Evolutionary conservation across 2,113 vertebrate species (phyloP).

Genomic region (rat (Rattus norvegicus)): DNA sequence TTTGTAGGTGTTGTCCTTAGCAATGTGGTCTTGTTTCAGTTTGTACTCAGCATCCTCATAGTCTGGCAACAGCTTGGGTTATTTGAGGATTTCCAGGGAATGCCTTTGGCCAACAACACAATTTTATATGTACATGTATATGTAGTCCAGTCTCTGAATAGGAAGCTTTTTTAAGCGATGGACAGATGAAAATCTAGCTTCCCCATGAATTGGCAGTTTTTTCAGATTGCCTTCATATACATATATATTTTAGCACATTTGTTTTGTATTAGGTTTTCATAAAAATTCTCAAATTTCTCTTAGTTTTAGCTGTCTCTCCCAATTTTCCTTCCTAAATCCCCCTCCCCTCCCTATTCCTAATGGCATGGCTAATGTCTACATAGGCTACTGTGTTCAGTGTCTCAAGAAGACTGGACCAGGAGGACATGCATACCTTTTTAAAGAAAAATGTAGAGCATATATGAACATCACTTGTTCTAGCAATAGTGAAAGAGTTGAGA

Average conservation of each 20-base stretch:
- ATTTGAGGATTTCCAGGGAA: background rate
- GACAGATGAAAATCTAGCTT: background rate
- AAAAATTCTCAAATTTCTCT: background rate
- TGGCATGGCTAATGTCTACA: conserved; percentile 82
- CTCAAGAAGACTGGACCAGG: conserved; percentile 78
- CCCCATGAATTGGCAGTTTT: background rate
- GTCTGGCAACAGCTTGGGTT: background rate
- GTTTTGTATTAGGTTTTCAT: background rate
- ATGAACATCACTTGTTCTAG: conserved; percentile 74
- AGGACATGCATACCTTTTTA: conserved; percentile 82
- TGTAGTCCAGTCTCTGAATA: background rate
- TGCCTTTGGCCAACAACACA: background rate
- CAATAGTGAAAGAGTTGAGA: conserved; percentile 81
- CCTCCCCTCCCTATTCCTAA: conserved; percentile 14
- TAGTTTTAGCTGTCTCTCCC: background rate
- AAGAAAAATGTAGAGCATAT: conserved; percentile 82
- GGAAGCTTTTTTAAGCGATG: background rate
- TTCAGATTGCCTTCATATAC: background rate
- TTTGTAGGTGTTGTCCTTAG: background rate
- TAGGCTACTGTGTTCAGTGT: conserved; percentile 78
- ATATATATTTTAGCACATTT: background rate
- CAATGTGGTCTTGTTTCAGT: background rate
- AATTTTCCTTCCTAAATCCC: background rate
- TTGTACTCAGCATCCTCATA: background rate
- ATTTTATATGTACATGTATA: background rate